A percentile compares a stretch with the other conserved stretches of the same genome.
phyloP scores from a whole-genome alignment of 1,140 invertebrate genomes.

The Drosophila littoralis region DNA sequence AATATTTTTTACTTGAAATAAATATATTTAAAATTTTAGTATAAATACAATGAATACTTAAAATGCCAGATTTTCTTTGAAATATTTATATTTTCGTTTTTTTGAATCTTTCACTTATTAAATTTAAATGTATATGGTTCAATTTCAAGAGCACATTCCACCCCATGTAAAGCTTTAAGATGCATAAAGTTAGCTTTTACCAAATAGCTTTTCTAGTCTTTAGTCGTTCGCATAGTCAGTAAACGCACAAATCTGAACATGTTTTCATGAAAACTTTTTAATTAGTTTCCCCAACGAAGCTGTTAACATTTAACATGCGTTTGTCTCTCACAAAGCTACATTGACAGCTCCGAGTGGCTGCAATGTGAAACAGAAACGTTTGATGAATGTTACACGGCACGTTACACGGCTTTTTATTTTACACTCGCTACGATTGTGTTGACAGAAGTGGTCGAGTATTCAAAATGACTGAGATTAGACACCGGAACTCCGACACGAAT shows the following conservation, averaged over 20 bases:
- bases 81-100: no score
- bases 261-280: slow-evolving; percentile 51
- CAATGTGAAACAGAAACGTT: not conserved
- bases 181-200: not conserved
- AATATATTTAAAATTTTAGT: no score
- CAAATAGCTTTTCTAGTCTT: not conserved
- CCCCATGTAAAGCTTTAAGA: not conserved
- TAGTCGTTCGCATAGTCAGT: not conserved
- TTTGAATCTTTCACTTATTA: no score
- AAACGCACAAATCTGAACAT: not conserved
- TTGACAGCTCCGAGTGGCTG: slow-evolving; percentile 37
- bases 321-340: slow-evolving; percentile 9
- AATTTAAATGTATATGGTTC: no score
- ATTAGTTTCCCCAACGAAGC: slow-evolving; percentile 50
- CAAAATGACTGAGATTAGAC: slow-evolving; percentile 65
- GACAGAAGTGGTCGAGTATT: slow-evolving; percentile 59
- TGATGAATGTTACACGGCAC: not conserved
- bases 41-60: no score
- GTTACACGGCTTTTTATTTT: slow-evolving; percentile 56
- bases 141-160: no score
- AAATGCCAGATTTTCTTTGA: no score
- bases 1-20: no score
- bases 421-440: slow-evolving; percentile 56
- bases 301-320: slow-evolving; percentile 28
- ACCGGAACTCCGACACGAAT: slow-evolving; percentile 20